Percentiles rank a stretch among this genome's conserved stretches.
These are phyloP conservation scores for Potorous gilbertii DNA, from an alignment of 2,797 vertebrate genomes.

Conservation along the genomic window DNA sequence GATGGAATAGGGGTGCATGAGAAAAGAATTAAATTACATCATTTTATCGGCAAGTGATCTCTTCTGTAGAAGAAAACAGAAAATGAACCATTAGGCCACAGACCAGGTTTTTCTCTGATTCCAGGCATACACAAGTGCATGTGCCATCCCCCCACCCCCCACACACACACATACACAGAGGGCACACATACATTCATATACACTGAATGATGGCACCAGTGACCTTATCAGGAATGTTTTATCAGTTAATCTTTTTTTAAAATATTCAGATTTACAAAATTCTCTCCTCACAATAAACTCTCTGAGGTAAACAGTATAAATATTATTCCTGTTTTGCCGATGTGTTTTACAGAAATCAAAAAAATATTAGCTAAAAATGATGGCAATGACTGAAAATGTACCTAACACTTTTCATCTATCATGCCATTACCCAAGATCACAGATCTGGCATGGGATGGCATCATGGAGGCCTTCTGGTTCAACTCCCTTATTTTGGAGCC, in stretches of 20 bases:
- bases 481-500: background rate
- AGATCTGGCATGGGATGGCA: background rate
- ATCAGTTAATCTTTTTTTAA: too few species aligned
- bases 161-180: too few species aligned
- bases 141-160: too few species aligned
- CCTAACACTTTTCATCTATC: background rate
- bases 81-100: background rate
- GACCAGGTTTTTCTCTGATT: too few species aligned
- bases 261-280: background rate
- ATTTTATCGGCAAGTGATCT: background rate
- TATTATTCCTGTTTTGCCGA: too few species aligned
- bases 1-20: background rate
- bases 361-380: background rate
- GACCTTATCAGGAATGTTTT: background rate
- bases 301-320: too few species aligned
- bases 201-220: background rate
- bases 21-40: background rate
- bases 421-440: background rate
- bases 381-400: background rate
- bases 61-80: background rate
- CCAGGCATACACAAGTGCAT: too few species aligned
- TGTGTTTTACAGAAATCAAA: too few species aligned
- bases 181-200: background rate
- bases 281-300: background rate
- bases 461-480: too few species aligned